phyloP scores from a whole-genome alignment of 1,140 invertebrate species.

The Rhopalosiphum maidis region DNA sequence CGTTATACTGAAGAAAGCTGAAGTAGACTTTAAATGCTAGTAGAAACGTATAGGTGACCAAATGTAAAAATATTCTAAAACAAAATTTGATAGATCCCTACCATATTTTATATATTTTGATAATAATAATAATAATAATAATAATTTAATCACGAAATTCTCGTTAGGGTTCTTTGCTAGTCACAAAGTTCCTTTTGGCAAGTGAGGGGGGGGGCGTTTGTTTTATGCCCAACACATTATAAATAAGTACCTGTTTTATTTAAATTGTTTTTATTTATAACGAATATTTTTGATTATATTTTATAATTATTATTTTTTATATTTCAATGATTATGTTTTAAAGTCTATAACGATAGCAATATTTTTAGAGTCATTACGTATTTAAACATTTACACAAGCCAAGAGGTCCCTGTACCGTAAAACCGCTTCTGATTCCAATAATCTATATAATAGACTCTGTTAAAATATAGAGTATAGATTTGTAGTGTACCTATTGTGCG shows the following conservation, averaged over 20 bases:
- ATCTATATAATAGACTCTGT: background rate
- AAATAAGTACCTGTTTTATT: too few relatives aligned
- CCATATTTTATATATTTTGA: background rate
- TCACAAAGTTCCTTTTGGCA: background rate
- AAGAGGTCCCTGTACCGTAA: background rate
- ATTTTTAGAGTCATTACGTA: background rate
- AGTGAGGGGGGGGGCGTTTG: background rate
- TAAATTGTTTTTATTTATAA: background rate
- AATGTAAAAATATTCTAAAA: background rate
- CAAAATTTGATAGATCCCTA: background rate
- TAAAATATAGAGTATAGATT: background rate
- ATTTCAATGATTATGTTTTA: background rate
- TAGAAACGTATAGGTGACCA: too few relatives aligned
- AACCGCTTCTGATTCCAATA: background rate
- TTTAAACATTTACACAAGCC: background rate
- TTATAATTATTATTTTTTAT: too few relatives aligned
- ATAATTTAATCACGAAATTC: background rate
- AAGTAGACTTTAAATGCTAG: too few relatives aligned
- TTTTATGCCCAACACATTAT: background rate
- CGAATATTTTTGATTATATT: background rate
- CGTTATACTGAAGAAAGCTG: too few relatives aligned
- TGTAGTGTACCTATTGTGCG: background rate
- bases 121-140: too few relatives aligned
- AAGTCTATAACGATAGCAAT: too few relatives aligned
- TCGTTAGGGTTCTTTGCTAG: background rate